Conservation (phyloP, 1,140 invertebrate genomes). For the Lanistes nyassanus region DNA sequence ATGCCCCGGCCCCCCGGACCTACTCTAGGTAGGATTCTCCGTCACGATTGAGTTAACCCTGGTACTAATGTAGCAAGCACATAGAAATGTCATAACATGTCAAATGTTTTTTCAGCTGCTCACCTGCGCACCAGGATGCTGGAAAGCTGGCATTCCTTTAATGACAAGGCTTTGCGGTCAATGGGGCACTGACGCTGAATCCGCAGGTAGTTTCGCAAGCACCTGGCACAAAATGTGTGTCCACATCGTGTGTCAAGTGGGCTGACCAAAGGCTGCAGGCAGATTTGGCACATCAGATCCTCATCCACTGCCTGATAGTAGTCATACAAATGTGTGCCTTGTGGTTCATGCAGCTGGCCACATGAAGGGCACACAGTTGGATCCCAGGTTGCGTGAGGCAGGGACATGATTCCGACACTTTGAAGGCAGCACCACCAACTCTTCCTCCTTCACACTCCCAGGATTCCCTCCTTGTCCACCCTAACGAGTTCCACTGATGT, state of each 20-base stretch:
- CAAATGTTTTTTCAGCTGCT: conserved; percentile 29
- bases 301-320: conserved; percentile 70
- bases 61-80: no score
- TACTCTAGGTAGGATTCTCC: no score
- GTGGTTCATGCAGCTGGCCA: conserved; percentile 67
- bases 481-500: no score
- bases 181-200: conserved; percentile 65
- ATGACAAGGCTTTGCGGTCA: conserved; percentile 57
- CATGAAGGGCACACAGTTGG: conserved; percentile 62
- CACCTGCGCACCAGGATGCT: conserved; percentile 66
- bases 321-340: conserved; percentile 70
- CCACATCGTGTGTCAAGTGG: conserved; percentile 70
- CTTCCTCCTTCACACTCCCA: no score
- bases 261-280: conserved; percentile 67
- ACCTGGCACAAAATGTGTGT: conserved; percentile 70
- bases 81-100: neutral
- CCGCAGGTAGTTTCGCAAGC: conserved; percentile 65
- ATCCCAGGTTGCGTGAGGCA: conserved; percentile 30
- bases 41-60: no score
- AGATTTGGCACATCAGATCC: conserved; percentile 70
- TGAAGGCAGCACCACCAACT: no score
- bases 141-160: conserved; percentile 61
- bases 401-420: conserved; percentile 31
- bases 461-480: no score
- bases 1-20: no score